These are phyloP conservation scores for Menidia beryllina DNA, from an alignment of 2,113 vertebrate genomes.

Conservation along the genomic window DNA sequence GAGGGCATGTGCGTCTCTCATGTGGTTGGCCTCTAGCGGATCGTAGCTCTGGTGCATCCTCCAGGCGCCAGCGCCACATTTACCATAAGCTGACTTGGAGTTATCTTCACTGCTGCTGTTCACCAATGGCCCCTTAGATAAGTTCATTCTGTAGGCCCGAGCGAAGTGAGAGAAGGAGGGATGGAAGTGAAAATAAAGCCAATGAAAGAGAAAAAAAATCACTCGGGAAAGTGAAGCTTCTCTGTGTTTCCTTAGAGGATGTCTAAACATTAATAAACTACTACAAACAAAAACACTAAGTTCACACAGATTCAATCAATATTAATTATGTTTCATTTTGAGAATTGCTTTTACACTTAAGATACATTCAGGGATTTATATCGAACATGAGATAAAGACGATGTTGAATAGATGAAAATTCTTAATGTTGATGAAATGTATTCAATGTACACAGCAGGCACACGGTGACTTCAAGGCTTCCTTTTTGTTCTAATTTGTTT, in stretches of 20 bases:
- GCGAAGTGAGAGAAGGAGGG: conserved; percentile 59
- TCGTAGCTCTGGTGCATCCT: conserved; percentile 87
- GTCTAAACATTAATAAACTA: not conserved
- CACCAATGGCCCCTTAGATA: conserved; percentile 86
- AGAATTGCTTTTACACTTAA: not conserved
- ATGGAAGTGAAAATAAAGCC: conserved; percentile 40
- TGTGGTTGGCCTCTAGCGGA: conserved; percentile 82
- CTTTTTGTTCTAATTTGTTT: not conserved
- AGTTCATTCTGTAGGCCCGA: conserved; percentile 82
- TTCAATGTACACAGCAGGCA: conserved; percentile 9
- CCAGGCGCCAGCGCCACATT: conserved; percentile 85
- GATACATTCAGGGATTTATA: not conserved
- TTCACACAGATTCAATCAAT: not conserved
- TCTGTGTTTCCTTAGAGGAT: not conserved
- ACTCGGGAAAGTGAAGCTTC: conserved; percentile 3
- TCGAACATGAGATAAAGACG: not conserved
- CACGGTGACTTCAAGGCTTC: conserved; percentile 7
- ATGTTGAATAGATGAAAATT: not conserved
- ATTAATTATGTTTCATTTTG: not conserved
- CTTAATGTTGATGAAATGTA: not conserved
- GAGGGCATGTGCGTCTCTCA: conserved; percentile 86
- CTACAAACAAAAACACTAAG: not conserved
- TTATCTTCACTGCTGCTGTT: conserved; percentile 86
- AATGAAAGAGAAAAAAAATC: conserved; percentile 15
- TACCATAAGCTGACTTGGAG: conserved; percentile 80